Conservation (phyloP, 2,113 vertebrate genomes). For the Zapornia atra region DNA sequence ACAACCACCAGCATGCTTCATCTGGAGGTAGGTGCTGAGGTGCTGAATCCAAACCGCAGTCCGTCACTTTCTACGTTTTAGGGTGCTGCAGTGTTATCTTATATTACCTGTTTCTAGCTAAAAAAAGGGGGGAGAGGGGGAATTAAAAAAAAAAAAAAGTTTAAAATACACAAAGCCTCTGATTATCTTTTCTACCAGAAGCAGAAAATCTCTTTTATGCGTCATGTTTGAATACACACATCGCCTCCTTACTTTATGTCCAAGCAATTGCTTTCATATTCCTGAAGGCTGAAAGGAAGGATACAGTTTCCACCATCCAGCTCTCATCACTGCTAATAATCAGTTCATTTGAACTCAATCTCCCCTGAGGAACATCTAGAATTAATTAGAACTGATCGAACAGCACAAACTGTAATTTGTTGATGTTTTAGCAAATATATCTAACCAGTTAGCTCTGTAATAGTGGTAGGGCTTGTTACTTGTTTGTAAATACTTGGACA, state of each 20-base stretch:
- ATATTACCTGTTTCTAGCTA: not conserved
- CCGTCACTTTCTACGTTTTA: not conserved
- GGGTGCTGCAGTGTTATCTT: not conserved
- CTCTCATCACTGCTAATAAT: slow-evolving; percentile 15
- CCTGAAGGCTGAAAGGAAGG: not conserved
- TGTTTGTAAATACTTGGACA: slow-evolving; percentile 40
- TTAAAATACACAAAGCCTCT: not conserved
- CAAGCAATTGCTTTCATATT: not conserved
- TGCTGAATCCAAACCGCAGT: not conserved
- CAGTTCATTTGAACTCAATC: not conserved
- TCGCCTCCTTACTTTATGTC: not conserved
- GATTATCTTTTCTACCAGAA: not conserved
- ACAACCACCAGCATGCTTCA: not conserved
- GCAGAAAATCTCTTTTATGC: not conserved
- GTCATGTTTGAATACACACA: not conserved
- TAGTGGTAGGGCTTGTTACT: not conserved
- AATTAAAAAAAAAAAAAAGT: not conserved
- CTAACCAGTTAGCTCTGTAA: not conserved
- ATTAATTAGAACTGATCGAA: slow-evolving; percentile 49
- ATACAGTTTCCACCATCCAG: not conserved
- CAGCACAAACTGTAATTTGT: not conserved
- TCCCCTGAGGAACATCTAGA: slow-evolving; percentile 37
- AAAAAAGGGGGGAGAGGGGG: not conserved
- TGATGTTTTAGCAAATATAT: slow-evolving; percentile 3
- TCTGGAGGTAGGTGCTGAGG: not conserved